These are phyloP conservation scores for Oryctolagus cuniculus DNA, from an alignment of 2,113 vertebrate genomes.

Conservation along the genomic window DNA sequence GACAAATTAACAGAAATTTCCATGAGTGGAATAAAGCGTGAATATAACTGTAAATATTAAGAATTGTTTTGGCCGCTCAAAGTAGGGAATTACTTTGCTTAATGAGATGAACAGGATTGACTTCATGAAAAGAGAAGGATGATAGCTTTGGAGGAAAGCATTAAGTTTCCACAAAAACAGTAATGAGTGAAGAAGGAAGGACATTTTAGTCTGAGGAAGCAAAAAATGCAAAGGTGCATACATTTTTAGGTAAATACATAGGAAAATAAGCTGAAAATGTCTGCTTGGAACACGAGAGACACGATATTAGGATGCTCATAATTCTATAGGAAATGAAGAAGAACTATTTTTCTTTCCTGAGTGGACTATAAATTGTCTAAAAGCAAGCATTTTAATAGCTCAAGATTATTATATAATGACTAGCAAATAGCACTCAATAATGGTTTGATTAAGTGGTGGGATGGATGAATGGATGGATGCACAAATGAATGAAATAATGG, in stretches of 20 bases:
- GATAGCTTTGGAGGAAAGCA: not conserved
- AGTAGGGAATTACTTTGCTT: not conserved
- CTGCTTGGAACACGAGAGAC: not conserved
- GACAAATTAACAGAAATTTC: slow-evolving; percentile 4
- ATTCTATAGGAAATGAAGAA: not conserved
- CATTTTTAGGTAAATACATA: not conserved
- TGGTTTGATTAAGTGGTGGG: not conserved
- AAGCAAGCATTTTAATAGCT: not conserved
- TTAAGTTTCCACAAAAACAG: not conserved
- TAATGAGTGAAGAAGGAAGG: not conserved
- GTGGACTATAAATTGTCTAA: not conserved
- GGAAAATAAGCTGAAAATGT: not conserved
- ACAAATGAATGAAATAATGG: not conserved
- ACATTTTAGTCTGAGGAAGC: not conserved
- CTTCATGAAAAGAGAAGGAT: not conserved
- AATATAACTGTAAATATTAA: not conserved
- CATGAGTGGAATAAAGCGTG: not conserved
- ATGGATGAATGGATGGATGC: not conserved
- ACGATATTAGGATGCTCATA: not conserved
- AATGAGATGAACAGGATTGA: not conserved
- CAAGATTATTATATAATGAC: not conserved
- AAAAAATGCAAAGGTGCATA: not conserved
- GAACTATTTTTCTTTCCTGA: not conserved
- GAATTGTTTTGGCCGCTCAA: not conserved
- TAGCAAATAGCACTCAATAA: not conserved